phyloP scores from a whole-genome alignment of 2,888 invertebrate genomes.

The Harmothoe impar region DNA sequence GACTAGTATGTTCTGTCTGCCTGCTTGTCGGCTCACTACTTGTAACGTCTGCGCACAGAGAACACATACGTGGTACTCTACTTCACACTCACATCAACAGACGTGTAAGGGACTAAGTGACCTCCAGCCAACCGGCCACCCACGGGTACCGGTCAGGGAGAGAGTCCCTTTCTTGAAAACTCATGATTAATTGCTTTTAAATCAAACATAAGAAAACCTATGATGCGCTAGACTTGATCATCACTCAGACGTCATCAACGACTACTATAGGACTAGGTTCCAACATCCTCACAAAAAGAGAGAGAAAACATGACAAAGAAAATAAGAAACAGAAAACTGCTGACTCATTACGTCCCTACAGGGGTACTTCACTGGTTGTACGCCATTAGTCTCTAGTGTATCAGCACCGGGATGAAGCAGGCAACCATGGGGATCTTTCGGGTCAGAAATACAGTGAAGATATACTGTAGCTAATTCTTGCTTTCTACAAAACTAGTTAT shows the following conservation, averaged over 20 bases:
- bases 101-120: background rate
- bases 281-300: constrained; percentile 2
- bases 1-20: background rate
- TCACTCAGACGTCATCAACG: background rate
- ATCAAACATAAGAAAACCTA: background rate
- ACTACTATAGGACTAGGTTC: background rate
- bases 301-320: background rate
- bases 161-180: background rate
- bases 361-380: background rate
- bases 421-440: no score
- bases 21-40: constrained; percentile 30
- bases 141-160: background rate
- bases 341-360: background rate
- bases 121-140: background rate
- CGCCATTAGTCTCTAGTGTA: constrained; percentile 14
- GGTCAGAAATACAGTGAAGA: no score
- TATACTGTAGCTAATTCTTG: no score
- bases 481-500: no score
- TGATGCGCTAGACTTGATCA: background rate
- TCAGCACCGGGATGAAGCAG: constrained; percentile 20
- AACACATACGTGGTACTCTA: constrained; percentile 6
- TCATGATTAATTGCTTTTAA: background rate
- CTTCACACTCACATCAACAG: constrained; percentile 26
- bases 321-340: background rate
- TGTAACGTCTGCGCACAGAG: constrained; percentile 1